Base-by-base conservation (phyloP, 2,888 invertebrate species). In the Drosophila mettleri region DNA sequence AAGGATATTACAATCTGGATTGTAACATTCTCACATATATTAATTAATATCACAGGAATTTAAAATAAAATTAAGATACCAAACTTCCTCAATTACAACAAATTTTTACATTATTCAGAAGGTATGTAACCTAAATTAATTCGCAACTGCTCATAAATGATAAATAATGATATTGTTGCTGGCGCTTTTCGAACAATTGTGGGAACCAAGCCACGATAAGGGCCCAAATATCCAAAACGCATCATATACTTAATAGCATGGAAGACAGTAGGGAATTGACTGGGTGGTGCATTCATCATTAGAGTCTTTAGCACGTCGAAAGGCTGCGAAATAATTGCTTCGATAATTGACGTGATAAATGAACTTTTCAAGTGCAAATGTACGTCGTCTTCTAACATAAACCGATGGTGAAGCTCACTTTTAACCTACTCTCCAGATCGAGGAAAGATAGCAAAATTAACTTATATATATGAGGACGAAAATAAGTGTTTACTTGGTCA, bases 241-340 rank as follows among this genome's bases (percentile, higher is more conserved):
- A 71, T 67, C 69, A 78, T 69, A 46, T 58, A 45, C 1, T 36
- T 18, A 3, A 49, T 6, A 1, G 55, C 61, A 31, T 70, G 14
- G 3, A 33, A 10, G 1, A 61, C 20, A 5, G 18, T 52, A 1
- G 48, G 41, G 27, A 65, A 70, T 22, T 75, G 45, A 0, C 55
- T 66, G 0, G 64, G 62, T 7, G 38, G 51, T 3, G 33, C 70
- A 31, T 67, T 73, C 80, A 82, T 82, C 65, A 67, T 69, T 7
- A 79, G 1, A 0, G 83, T 79, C 29, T 75, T 80, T 3, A 80
- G 45, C 0, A 79, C 73, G 36, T 80, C 80, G 8, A 80, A 61
- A 1, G 80, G 80, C 12, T 80, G 79, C 0, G 68, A 60, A 6
- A 78, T 49, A 6, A 63, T 10, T 6, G 65, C 31, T 12, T 72